Evolutionary conservation across 2,797 vertebrate species (phyloP), one percentile per base, ranked within the genome.

Genomic region (Mycteria americana): DNA sequence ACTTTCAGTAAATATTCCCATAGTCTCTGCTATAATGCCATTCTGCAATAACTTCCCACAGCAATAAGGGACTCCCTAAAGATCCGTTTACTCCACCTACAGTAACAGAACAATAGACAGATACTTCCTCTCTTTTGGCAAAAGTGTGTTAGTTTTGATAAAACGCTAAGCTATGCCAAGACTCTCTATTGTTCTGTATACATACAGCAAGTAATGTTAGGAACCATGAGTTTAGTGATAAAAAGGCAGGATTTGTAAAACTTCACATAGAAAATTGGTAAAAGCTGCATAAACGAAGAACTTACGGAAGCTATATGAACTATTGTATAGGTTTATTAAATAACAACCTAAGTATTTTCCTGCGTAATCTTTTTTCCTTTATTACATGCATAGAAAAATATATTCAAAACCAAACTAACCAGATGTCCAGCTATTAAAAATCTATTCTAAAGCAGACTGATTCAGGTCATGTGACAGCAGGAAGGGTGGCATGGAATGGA

Each of bases 41-140:
- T 77, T 91, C 96, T 76, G 80, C 80, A 75, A 69, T 22, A 79
- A 94, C 87, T 97, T 92, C 90, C 94, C 77, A 11, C 62, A 65
- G 88, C 86, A 68, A 24, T 78, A 67, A 92, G 63, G 54, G 94
- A 79, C 67, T 94, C 92, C 50, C 81, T 39, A 9, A 63, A 85
- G 88, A 70, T 70, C 54, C 14, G 3, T 65, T 94, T 63, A 13
- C 70, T 77, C 88, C 69, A 75, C 90, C 76, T 46, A 51, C 62
- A 77, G n/a, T 4, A 43, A 23, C 19, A 60, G 45, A 94, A 79
- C 50, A 75, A 64, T 27, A 37, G 67, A 37, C 86, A 56, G 67
- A 50, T 24, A 21, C 27, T 93, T 87, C 87, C 95, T 70, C 73
- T 82, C 48, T 53, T 56, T 57, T 57, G 79, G 62, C 45, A 77